Conservation (phyloP, 2,113 vertebrate species). For the Daboia siamensis region DNA sequence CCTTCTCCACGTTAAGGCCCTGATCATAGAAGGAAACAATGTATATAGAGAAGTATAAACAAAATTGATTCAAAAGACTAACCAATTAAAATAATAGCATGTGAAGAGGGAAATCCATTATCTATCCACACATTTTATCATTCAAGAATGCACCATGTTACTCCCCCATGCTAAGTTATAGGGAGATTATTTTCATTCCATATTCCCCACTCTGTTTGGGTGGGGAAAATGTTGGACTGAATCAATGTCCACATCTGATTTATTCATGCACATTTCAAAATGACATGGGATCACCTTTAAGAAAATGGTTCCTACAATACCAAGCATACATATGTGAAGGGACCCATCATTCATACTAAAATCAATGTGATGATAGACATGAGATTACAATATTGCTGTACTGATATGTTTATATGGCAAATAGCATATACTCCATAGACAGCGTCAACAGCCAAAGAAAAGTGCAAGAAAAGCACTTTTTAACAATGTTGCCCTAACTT, state of each 20-base stretch:
- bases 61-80: background rate
- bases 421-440: background rate
- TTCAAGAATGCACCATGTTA: background rate
- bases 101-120: background rate
- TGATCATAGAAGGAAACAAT: no score
- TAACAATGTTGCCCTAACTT: background rate
- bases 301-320: background rate
- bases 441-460: background rate
- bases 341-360: background rate
- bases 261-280: background rate
- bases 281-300: background rate
- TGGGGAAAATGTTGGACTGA: background rate
- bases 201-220: background rate
- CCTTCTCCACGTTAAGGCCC: no score
- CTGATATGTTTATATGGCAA: background rate
- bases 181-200: background rate
- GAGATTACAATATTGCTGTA: background rate
- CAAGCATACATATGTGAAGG: background rate
- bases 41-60: background rate
- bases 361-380: background rate
- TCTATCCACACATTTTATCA: background rate
- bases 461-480: background rate
- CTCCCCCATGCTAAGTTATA: background rate
- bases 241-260: background rate
- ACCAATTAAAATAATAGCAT: background rate